These are phyloP conservation scores for Germaria angustata DNA, from an alignment of 2,888 invertebrate genomes.

Conservation along the genomic window DNA sequence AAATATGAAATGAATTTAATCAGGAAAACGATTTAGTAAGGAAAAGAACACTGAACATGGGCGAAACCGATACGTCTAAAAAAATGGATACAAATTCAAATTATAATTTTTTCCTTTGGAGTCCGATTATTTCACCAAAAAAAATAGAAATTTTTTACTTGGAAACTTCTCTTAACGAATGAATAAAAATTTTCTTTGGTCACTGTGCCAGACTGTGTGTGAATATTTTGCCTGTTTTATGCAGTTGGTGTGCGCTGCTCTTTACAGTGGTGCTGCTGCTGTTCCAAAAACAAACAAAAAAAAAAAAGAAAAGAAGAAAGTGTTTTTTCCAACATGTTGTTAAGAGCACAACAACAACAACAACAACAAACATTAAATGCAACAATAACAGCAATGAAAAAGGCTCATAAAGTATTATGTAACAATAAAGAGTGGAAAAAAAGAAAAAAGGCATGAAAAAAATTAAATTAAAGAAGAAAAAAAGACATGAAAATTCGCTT, in stretches of 20 bases:
- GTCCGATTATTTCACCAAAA: no score
- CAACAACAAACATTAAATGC: neutral
- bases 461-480: neutral
- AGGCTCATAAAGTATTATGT: slow-evolving; percentile 48
- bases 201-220: slow-evolving; percentile 3
- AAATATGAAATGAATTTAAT: no score
- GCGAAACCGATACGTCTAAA: no score
- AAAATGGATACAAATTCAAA: no score
- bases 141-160: no score
- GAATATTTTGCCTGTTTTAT: neutral
- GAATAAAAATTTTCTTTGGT: neutral
- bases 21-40: no score
- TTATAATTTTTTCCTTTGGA: no score
- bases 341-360: slow-evolving; percentile 1
- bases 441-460: slow-evolving; percentile 4
- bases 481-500: slow-evolving; percentile 56
- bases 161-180: no score
- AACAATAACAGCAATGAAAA: neutral
- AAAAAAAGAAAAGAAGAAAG: slow-evolving; percentile 55
- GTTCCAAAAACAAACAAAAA: slow-evolving; percentile 32
- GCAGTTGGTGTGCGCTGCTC: neutral
- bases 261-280: slow-evolving; percentile 4
- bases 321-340: slow-evolving; percentile 40
- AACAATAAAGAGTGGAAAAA: slow-evolving; percentile 44
- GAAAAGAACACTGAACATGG: no score